These are phyloP conservation scores for Gadus macrocephalus DNA, from an alignment of 2,113 vertebrate species.

Conservation along the genomic window DNA sequence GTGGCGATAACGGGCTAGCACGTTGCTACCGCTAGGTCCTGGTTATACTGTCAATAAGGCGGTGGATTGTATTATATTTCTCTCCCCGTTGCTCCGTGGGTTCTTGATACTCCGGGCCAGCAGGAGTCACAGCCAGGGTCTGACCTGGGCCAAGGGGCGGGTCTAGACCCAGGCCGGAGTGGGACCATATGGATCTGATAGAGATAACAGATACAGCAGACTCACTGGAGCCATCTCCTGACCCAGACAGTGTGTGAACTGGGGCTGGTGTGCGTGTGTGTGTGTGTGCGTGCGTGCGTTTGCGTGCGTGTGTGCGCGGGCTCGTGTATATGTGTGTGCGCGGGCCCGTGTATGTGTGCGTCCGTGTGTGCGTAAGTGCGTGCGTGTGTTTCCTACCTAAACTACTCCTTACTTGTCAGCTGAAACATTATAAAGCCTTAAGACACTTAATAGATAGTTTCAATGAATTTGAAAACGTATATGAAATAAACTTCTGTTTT, in stretches of 20 bases:
- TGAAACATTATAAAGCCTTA: no score
- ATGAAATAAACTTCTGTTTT: no score
- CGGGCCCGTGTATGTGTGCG: no score
- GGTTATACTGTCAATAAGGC: neutral
- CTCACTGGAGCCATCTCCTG: constrained; percentile 68
- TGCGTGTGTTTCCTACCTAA: neutral
- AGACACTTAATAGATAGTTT: no score
- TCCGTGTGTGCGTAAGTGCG: no score
- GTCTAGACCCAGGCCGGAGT: constrained; percentile 19
- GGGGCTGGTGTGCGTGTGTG: constrained; percentile 23
- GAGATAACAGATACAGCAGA: constrained; percentile 59
- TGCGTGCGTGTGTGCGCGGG: neutral
- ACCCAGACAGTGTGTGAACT: constrained; percentile 61
- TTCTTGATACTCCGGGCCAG: neutral
- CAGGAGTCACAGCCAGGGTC: constrained; percentile 7
- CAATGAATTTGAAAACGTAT: no score
- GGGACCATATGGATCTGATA: constrained; percentile 65
- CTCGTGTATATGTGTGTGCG: neutral
- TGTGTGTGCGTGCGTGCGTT: neutral
- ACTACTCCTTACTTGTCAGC: no score
- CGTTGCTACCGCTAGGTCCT: no score
- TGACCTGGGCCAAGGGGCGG: constrained; percentile 18
- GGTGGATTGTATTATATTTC: neutral
- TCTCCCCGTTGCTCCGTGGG: neutral
- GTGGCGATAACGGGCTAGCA: neutral